A percentile compares a stretch with the other conserved stretches of the same genome.
These are phyloP conservation scores for Melanophora roralis DNA, from an alignment of 2,888 invertebrate species.

Conservation along the genomic window DNA sequence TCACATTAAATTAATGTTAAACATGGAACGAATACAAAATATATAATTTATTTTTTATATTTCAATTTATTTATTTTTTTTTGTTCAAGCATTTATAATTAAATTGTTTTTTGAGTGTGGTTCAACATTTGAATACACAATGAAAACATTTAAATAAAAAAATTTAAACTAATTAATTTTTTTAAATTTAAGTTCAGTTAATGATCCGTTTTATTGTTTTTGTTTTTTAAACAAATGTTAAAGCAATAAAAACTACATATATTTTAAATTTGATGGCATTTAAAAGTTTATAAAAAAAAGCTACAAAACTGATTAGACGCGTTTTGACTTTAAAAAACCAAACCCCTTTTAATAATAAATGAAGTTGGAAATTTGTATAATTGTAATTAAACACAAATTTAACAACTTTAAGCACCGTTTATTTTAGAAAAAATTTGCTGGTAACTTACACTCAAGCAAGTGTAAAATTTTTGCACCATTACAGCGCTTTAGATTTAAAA, in stretches of 20 bases:
- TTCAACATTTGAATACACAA: conserved; percentile 15
- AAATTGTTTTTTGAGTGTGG: background rate
- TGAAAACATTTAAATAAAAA: conserved; percentile 45
- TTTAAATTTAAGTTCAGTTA: background rate
- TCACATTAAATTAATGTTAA: conserved; percentile 21
- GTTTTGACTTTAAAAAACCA: too few relatives aligned
- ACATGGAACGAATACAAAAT: conserved; percentile 3
- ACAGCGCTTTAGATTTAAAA: too few relatives aligned
- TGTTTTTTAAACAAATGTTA: background rate
- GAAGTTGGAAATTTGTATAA: too few relatives aligned
- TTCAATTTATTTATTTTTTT: too few relatives aligned
- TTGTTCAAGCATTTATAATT: background rate
- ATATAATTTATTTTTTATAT: background rate
- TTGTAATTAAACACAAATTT: too few relatives aligned
- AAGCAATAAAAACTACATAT: background rate
- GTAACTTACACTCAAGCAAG: too few relatives aligned
- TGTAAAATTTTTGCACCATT: too few relatives aligned
- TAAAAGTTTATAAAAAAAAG: background rate
- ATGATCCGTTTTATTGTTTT: background rate
- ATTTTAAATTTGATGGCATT: background rate
- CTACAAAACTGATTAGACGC: too few relatives aligned
- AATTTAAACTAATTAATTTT: conserved; percentile 38
- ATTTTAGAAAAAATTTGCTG: too few relatives aligned
- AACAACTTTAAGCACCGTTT: too few relatives aligned
- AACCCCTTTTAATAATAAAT: too few relatives aligned